Percentiles rank a stretch among this genome's conserved stretches.
These are phyloP conservation scores for Microctenopoma steveboyesi DNA, from an alignment of 2,797 vertebrate species.

Conservation along the genomic window DNA sequence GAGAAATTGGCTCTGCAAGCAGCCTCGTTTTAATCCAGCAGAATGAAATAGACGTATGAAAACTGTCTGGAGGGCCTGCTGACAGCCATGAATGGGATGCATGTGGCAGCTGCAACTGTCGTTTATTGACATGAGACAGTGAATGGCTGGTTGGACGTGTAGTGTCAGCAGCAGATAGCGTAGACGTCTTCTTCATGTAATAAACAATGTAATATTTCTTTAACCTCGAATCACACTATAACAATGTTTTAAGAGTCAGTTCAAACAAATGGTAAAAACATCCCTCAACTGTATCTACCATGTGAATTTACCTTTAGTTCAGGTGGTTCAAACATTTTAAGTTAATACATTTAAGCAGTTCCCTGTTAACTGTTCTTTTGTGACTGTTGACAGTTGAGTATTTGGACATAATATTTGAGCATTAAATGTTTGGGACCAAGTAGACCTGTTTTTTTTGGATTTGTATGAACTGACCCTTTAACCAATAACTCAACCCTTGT, in stretches of 20 bases:
- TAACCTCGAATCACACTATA: constrained; percentile 36
- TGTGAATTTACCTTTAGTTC: background rate
- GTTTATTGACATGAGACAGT: constrained; percentile 24
- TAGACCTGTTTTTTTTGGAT: constrained; percentile 12
- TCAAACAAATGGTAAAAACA: constrained; percentile 34
- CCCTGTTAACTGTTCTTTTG: background rate
- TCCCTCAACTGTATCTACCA: background rate
- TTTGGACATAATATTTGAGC: background rate
- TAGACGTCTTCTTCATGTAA: constrained; percentile 53
- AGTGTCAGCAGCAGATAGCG: constrained; percentile 26
- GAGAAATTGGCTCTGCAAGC: constrained; percentile 5
- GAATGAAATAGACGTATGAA: constrained; percentile 1
- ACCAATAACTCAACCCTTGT: constrained; percentile 51
- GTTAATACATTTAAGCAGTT: background rate
- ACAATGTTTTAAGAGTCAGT: constrained; percentile 41
- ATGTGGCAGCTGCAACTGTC: constrained; percentile 49
- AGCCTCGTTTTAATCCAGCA: constrained; percentile 16
- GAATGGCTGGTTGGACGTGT: constrained; percentile 43
- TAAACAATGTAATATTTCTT: constrained; percentile 32
- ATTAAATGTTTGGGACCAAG: no score
- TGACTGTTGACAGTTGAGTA: background rate
- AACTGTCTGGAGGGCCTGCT: constrained; percentile 6
- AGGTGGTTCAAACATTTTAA: constrained; percentile 2
- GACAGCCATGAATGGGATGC: constrained; percentile 49
- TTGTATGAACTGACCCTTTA: constrained; percentile 51